Percentiles rank a stretch among this genome's conserved stretches.
These are phyloP conservation scores for Philonicus albiceps DNA, from an alignment of 2,888 invertebrate genomes.

Conservation along the genomic window DNA sequence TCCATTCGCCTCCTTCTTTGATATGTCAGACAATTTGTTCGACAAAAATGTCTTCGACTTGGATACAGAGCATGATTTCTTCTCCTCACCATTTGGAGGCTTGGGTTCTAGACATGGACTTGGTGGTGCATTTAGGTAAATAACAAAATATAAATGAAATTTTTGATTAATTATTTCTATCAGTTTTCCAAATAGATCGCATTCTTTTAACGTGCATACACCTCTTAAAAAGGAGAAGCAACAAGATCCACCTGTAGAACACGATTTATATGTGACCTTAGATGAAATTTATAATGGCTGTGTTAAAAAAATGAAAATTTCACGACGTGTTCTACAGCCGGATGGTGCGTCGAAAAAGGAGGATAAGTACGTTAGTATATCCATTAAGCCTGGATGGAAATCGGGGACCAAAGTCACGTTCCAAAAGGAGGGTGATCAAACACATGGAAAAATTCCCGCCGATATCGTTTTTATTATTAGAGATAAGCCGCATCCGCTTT, in stretches of 20 bases:
- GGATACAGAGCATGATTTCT: conserved; percentile 80
- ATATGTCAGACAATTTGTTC: conserved; percentile 70
- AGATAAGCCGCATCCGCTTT: conserved; percentile 90
- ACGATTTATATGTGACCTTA: conserved; percentile 90
- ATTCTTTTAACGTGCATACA: conserved; percentile 87
- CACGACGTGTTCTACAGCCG: conserved; percentile 83
- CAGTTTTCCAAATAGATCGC: conserved; percentile 71
- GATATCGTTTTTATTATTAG: conserved; percentile 97
- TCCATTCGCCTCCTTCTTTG: conserved; percentile 92
- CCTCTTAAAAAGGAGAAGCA: conserved; percentile 79
- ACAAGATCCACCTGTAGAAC: conserved; percentile 91
- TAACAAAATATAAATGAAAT: neutral
- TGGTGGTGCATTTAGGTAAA: conserved; percentile 72
- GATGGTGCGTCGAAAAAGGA: conserved; percentile 89
- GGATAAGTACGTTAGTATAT: conserved; percentile 94
- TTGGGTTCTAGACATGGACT: conserved; percentile 74
- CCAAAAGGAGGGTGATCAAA: conserved; percentile 96
- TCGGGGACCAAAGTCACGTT: conserved; percentile 98
- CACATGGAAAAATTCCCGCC: conserved; percentile 91
- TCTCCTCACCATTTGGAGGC: conserved; percentile 78
- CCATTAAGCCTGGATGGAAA: conserved; percentile 98
- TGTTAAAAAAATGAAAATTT: conserved; percentile 99
- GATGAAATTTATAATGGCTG: conserved; percentile 96
- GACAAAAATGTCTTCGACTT: conserved; percentile 75
- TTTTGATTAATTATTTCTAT: neutral